phyloP scores from a whole-genome alignment of 2,113 vertebrate genomes.

The Barbus barbus region DNA sequence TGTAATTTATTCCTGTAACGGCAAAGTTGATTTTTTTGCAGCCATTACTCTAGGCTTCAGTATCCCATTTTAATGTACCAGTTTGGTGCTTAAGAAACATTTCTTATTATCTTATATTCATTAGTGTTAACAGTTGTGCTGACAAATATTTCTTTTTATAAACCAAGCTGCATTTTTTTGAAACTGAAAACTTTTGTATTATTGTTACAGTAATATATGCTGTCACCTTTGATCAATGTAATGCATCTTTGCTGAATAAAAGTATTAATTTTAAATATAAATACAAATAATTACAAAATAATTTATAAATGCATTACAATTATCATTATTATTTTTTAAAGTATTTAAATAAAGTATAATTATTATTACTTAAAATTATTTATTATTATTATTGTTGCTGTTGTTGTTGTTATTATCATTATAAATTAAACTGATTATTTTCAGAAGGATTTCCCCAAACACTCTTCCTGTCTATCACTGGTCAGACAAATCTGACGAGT shows the following conservation, averaged over 20 bases:
- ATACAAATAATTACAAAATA: neutral
- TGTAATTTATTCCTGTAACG: neutral
- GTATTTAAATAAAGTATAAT: no score
- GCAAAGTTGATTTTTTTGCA: neutral
- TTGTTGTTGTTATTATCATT: no score
- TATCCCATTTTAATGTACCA: neutral
- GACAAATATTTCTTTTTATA: neutral
- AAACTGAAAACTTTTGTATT: neutral
- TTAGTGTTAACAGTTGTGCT: neutral
- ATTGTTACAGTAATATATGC: neutral
- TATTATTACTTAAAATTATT: no score
- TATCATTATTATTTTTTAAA: no score
- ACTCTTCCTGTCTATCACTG: neutral
- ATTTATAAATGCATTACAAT: neutral
- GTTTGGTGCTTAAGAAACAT: neutral
- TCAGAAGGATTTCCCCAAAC: neutral
- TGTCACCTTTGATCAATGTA: neutral
- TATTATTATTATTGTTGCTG: no score
- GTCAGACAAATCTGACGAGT: no score
- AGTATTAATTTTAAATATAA: neutral
- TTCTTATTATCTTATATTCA: neutral
- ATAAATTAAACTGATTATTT: neutral
- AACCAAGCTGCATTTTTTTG: neutral
- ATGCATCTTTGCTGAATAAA: neutral
- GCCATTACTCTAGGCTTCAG: neutral